Base-by-base conservation (phyloP, 2,888 invertebrate species). In the Drosophila yooni region DNA sequence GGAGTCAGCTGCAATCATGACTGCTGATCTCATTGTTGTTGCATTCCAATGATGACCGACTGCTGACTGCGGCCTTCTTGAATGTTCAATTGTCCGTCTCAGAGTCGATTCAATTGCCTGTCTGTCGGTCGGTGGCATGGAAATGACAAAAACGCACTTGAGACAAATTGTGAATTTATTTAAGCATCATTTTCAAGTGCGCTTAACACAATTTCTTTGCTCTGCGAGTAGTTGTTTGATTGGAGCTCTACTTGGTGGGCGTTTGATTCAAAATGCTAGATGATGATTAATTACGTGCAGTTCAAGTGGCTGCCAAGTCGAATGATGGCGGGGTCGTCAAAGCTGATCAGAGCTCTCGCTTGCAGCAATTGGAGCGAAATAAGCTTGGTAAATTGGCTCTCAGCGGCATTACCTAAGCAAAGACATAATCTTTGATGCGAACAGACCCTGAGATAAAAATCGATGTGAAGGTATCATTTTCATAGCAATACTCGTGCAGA, bases 131-230 rank as follows among this genome's bases (percentile, higher is more conserved):
- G 31, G 48, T 80, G 81, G 82, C 84, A 89, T 83, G 76, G 75
- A 90, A 90, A 88, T 83, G 89, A 88, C 89, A 90, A 88, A 83
- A 89, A 77, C 81, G 76, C 90, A 83, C 91, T 89, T 84, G 84
- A 89, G 91, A 89, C 89, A 88, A 89, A 86, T 89, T 90, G 89
- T 88, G 87, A 88, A 86, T 91, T 82, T 76, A 75, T 83, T 89
- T 82, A 75, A 79, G 71, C 72, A 80, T 71, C 77, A 65, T 70
- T 74, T 71, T 88, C 74, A 74, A 88, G 90, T 79, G 73, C 83
- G 74, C 83, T 85, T 66, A 79, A 69, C 72, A 75, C 88, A 76
- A 87, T 86, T 86, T 73, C 81, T 86, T 76, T 77, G 73, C 70
- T 63, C 59, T 3, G 54, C 60, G 75, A 78, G 82, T 83, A 69